A percentile compares a stretch with the other conserved stretches of the same genome.
These are phyloP conservation scores for Melanotaenia parkinsoni DNA, from an alignment of 2,797 vertebrate species.

Conservation along the genomic window DNA sequence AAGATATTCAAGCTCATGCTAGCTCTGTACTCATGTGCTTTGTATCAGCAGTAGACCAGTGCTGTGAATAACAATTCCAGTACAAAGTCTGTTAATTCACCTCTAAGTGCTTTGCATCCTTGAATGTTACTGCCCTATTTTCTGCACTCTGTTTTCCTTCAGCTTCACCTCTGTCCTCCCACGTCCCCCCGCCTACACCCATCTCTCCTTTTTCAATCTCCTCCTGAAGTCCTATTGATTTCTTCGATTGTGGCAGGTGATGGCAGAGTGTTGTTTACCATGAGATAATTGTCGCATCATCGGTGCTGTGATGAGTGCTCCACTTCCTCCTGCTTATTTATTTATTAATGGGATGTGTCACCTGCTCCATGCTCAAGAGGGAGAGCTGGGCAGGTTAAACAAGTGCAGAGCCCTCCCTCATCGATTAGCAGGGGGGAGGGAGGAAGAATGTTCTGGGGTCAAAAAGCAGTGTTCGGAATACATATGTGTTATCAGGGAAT, in stretches of 20 bases:
- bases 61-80: not conserved
- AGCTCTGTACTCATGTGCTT: no score
- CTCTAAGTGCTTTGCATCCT: slow-evolving; percentile 1
- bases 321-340: slow-evolving; percentile 64
- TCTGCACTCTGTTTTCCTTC: not conserved
- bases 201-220: slow-evolving; percentile 26
- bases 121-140: slow-evolving; percentile 9
- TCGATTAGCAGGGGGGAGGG: slow-evolving; percentile 49
- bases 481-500: slow-evolving; percentile 58
- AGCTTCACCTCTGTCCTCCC: slow-evolving; percentile 13
- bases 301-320: slow-evolving; percentile 65
- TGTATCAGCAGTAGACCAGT: no score
- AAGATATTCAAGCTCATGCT: no score
- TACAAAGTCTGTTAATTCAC: slow-evolving; percentile 10
- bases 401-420: slow-evolving; percentile 55
- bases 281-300: slow-evolving; percentile 81
- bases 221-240: slow-evolving; percentile 65
- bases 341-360: slow-evolving; percentile 76
- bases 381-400: slow-evolving; percentile 61
- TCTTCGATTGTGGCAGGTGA: slow-evolving; percentile 68
- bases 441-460: slow-evolving; percentile 12
- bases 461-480: slow-evolving; percentile 47
- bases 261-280: slow-evolving; percentile 72
- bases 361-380: slow-evolving; percentile 53
- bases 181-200: not conserved